Evolutionary conservation across 2,888 invertebrate genomes (phyloP).

Genomic region (Lithophane socia): DNA sequence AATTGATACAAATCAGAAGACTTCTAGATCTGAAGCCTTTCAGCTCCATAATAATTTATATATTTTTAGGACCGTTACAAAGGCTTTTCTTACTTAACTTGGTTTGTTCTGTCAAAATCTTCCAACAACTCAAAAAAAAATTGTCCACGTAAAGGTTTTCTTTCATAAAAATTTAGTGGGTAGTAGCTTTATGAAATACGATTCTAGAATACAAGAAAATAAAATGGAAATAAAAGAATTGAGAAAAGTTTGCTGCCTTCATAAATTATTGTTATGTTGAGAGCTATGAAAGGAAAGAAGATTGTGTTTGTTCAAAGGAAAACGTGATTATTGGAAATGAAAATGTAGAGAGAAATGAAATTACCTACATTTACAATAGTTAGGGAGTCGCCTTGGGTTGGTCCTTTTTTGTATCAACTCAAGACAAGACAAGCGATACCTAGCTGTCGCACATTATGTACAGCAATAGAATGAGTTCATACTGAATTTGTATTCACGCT

Average conservation of each 20-base stretch:
- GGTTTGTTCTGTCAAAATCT: slow-evolving; percentile 43
- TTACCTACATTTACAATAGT: slow-evolving; percentile 21
- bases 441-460: background rate
- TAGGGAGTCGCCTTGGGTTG: background rate
- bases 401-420: slow-evolving; percentile 1
- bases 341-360: slow-evolving; percentile 38
- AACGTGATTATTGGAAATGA: slow-evolving; percentile 56
- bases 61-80: background rate
- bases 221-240: slow-evolving; percentile 64
- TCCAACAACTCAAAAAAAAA: slow-evolving; percentile 48
- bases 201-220: slow-evolving; percentile 58
- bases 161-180: slow-evolving; percentile 60
- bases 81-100: slow-evolving; percentile 44
- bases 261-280: slow-evolving; percentile 65
- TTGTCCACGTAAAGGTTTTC: slow-evolving; percentile 37
- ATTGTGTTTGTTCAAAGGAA: slow-evolving; percentile 54
- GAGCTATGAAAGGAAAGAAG: slow-evolving; percentile 52
- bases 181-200: slow-evolving; percentile 56
- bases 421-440: slow-evolving; percentile 10
- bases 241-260: slow-evolving; percentile 54
- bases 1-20: background rate
- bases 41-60: background rate
- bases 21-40: no score
- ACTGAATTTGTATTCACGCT: slow-evolving; percentile 45
- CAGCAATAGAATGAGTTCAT: slow-evolving; percentile 41